A percentile compares a stretch with the other conserved stretches of the same genome.
Conservation (phyloP, 2,797 vertebrate genomes). For the Orientallactaga sibirica region DNA sequence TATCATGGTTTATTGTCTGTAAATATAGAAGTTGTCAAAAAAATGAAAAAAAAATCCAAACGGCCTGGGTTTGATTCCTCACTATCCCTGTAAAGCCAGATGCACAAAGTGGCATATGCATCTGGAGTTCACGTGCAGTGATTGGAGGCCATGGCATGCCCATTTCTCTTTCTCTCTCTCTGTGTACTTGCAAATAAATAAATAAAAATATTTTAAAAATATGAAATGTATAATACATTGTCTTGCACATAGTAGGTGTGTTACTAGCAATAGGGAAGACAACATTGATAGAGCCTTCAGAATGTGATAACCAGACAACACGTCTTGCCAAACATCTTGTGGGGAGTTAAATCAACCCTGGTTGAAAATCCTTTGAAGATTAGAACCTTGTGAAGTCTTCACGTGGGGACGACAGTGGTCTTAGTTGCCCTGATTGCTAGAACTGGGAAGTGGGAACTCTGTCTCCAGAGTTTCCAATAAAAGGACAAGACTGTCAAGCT, state of each 20-base stretch:
- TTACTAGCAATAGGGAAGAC: not conserved
- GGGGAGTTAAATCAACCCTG: not conserved
- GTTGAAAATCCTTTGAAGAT: not conserved
- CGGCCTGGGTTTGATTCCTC: no score
- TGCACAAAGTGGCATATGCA: no score
- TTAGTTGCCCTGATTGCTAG: slow-evolving; percentile 26
- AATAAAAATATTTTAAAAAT: not conserved
- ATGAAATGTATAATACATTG: not conserved
- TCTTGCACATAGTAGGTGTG: not conserved
- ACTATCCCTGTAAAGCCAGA: no score
- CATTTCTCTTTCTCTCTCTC: no score
- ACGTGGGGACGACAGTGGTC: not conserved
- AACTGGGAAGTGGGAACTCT: not conserved
- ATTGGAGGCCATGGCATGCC: no score
- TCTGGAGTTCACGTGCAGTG: no score
- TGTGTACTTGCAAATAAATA: not conserved
- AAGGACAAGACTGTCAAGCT: slow-evolving; percentile 63
- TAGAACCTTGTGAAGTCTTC: not conserved
- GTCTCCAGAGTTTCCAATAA: slow-evolving; percentile 63
- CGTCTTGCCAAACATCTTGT: not conserved
- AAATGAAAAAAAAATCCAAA: no score
- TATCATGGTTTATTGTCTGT: no score
- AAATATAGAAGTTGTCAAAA: no score
- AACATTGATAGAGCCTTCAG: not conserved
- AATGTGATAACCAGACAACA: not conserved